phyloP scores from a whole-genome alignment of 2,797 vertebrate species.

The Silurus lanzhouensis region DNA sequence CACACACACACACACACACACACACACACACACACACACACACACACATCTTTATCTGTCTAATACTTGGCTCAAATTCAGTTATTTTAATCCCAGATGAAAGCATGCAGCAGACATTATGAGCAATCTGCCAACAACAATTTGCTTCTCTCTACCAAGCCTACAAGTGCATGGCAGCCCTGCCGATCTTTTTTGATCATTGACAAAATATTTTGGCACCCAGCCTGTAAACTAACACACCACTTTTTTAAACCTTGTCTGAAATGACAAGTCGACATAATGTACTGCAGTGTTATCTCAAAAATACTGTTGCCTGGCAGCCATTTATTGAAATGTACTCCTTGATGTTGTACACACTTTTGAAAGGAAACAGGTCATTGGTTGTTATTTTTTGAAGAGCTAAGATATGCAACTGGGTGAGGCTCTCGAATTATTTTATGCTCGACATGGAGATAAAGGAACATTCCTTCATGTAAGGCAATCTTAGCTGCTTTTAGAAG shows the following conservation, averaged over 20 bases:
- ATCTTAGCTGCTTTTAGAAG: conserved; percentile 58
- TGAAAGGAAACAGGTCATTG: neutral
- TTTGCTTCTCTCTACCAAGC: conserved; percentile 19
- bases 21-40: conserved; percentile 9
- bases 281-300: neutral
- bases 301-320: conserved; percentile 17
- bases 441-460: conserved; percentile 39
- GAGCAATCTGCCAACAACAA: conserved; percentile 36
- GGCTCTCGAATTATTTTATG: conserved; percentile 43
- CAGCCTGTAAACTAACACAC: conserved; percentile 30
- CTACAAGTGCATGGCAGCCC: conserved; percentile 5
- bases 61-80: conserved; percentile 21
- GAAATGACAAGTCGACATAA: conserved; percentile 26
- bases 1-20: neutral
- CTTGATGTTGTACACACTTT: neutral
- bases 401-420: conserved; percentile 1
- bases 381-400: neutral
- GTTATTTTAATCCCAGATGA: conserved; percentile 28
- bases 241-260: conserved; percentile 2
- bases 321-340: neutral
- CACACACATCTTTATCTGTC: conserved; percentile 5
- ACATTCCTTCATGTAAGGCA: conserved; percentile 66
- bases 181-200: conserved; percentile 30
- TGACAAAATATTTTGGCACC: conserved; percentile 36
- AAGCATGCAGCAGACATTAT: conserved; percentile 20